These are phyloP conservation scores for Xestia xanthographa DNA, from an alignment of 2,888 invertebrate species.

Conservation along the genomic window DNA sequence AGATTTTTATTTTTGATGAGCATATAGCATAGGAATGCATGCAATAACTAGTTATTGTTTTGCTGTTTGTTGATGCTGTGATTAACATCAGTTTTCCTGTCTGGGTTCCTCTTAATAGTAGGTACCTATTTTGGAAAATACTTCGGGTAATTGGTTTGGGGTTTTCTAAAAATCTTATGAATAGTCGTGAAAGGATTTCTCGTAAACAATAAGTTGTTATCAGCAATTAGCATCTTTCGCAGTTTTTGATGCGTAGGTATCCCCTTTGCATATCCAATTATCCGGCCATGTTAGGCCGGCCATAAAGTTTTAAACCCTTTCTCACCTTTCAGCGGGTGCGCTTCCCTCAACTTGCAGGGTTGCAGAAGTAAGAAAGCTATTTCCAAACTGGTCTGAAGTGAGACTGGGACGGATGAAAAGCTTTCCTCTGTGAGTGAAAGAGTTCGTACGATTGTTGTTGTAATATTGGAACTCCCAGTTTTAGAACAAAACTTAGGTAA, in stretches of 20 bases:
- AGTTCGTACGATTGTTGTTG: slow-evolving; percentile 92
- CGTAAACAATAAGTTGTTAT: not conserved
- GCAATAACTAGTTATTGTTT: too few relatives aligned
- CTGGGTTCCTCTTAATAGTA: not conserved
- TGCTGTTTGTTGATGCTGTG: not conserved
- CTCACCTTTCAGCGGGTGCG: slow-evolving; percentile 91
- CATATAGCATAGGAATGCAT: not conserved
- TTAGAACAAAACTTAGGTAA: slow-evolving; percentile 76
- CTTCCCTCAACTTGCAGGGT: slow-evolving; percentile 90
- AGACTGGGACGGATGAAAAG: slow-evolving; percentile 92
- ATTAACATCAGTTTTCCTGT: slow-evolving; percentile 7
- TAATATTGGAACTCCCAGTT: slow-evolving; percentile 94
- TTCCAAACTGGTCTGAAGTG: slow-evolving; percentile 89
- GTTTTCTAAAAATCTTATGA: not conserved
- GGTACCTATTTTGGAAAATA: not conserved
- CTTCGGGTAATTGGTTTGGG: not conserved
- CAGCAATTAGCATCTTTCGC: not conserved
- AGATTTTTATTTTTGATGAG: slow-evolving; percentile 9
- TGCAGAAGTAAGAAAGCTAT: slow-evolving; percentile 88
- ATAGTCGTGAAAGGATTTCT: not conserved
- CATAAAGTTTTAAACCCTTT: not conserved
- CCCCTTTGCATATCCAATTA: not conserved
- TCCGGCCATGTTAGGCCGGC: too few relatives aligned
- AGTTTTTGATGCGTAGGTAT: too few relatives aligned
- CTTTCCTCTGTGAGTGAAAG: slow-evolving; percentile 90